Conservation (phyloP, 2,797 vertebrate species). For the Enteromius argenteus region DNA sequence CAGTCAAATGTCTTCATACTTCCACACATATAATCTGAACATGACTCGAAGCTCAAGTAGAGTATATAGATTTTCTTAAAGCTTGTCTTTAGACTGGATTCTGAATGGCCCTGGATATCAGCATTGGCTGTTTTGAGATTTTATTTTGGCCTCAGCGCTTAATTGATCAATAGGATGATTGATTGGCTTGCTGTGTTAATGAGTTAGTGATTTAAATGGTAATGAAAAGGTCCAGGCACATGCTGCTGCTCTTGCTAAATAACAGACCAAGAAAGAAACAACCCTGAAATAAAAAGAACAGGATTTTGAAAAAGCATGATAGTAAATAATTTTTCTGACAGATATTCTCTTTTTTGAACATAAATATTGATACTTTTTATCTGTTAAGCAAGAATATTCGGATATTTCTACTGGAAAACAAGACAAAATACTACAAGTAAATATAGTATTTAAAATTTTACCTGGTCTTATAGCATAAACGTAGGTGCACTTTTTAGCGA, state of each 20-base stretch:
- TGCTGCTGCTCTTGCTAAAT: background rate
- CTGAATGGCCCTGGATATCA: background rate
- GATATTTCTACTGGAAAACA: background rate
- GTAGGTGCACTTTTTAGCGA: too few relatives aligned
- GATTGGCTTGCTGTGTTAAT: constrained; percentile 59
- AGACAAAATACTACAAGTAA: background rate
- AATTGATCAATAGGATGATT: constrained; percentile 58
- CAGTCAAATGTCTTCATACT: background rate
- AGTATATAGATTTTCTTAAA: background rate
- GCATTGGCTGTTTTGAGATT: constrained; percentile 33
- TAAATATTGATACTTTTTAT: background rate
- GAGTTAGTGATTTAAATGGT: constrained; percentile 59
- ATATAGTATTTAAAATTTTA: too few relatives aligned
- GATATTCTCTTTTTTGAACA: too few relatives aligned
- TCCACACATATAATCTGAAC: background rate
- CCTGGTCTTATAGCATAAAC: too few relatives aligned
- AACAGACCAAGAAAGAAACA: background rate
- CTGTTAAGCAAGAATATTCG: background rate
- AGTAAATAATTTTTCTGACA: background rate
- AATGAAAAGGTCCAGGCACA: constrained; percentile 43
- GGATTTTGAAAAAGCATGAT: background rate
- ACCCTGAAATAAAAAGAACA: background rate
- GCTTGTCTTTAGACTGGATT: background rate
- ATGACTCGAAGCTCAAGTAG: background rate
- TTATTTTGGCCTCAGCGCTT: constrained; percentile 54